These are phyloP conservation scores for Drosophila borborema DNA, from an alignment of 2,888 invertebrate genomes.

Conservation along the genomic window DNA sequence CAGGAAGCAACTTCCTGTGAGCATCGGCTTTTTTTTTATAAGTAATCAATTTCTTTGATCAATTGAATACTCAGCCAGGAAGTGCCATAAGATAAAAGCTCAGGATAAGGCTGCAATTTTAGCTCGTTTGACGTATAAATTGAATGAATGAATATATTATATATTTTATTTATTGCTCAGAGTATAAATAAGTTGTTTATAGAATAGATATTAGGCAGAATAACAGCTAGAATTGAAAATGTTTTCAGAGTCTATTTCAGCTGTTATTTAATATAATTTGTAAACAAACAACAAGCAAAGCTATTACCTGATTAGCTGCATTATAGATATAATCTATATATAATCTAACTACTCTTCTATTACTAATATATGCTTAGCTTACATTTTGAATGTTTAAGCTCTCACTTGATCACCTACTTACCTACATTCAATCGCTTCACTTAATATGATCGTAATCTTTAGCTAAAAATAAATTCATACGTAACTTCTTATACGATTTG, in stretches of 20 bases:
- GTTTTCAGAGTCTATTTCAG: background rate
- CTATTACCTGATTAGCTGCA: no score
- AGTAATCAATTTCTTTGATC: background rate
- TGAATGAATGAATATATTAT: background rate
- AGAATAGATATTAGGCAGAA: background rate
- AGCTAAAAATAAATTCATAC: background rate
- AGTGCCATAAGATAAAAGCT: background rate
- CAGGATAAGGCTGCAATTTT: no score
- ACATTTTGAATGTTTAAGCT: background rate
- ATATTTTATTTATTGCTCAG: background rate
- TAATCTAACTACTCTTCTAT: background rate
- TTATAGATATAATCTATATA: no score
- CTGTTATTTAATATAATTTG: no score
- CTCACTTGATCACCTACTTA: background rate
- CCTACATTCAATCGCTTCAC: no score
- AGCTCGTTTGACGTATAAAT: no score
- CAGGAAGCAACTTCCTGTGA: constrained; percentile 30
- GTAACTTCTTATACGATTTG: background rate
- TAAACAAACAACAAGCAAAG: no score
- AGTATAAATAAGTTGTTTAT: background rate
- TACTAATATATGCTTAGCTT: background rate
- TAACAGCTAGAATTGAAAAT: background rate
- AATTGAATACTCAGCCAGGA: background rate
- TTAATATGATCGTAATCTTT: background rate
- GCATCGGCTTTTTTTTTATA: background rate